phyloP scores from a whole-genome alignment of 2,797 vertebrate genomes.

The Dendrocincla fuliginosa region DNA sequence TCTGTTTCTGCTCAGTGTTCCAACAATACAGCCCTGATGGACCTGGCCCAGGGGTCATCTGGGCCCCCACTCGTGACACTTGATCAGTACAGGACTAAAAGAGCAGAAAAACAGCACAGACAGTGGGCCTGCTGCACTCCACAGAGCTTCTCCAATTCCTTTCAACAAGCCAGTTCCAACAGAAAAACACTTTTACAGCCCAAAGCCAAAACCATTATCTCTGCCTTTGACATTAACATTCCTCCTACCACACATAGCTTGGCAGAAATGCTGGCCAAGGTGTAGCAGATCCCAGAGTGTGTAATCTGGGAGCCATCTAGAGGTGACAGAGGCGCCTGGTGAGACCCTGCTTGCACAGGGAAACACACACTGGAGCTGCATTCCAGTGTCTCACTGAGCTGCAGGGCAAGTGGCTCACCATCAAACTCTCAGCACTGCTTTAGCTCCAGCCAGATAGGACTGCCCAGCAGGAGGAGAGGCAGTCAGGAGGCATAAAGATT shows the following conservation, averaged over 20 bases:
- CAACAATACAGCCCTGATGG: no score
- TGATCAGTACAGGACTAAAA: no score
- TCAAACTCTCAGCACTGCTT: background rate
- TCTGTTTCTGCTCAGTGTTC: background rate
- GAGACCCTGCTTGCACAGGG: background rate
- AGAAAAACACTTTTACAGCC: background rate
- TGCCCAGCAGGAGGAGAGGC: background rate
- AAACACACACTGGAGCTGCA: background rate
- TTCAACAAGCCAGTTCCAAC: background rate
- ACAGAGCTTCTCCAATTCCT: background rate
- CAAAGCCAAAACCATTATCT: background rate
- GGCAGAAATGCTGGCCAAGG: background rate
- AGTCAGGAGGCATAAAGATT: background rate
- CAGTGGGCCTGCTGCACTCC: background rate
- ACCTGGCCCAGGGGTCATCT: background rate
- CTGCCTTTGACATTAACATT: background rate
- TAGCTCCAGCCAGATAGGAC: background rate
- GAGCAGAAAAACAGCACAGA: background rate
- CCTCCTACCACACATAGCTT: background rate
- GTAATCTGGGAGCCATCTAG: conserved; percentile 27
- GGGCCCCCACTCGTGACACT: background rate
- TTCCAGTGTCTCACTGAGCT: background rate
- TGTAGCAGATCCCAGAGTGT: background rate
- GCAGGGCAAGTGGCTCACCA: background rate
- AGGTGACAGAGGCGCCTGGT: background rate